Conservation (phyloP, 2,113 vertebrate species). For the Colius striatus region DNA sequence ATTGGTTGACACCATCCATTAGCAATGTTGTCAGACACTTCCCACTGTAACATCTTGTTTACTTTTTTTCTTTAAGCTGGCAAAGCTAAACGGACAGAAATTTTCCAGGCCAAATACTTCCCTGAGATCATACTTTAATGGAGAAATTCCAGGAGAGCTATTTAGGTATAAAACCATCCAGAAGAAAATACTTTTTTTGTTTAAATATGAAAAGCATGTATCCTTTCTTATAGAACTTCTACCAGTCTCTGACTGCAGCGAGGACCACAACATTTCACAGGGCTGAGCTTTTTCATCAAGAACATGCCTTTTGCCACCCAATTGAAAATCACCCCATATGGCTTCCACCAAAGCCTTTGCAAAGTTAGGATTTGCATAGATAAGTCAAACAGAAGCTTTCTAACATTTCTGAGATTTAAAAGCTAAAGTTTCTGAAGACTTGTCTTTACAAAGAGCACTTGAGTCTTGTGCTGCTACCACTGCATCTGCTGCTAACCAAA, state of each 20-base stretch:
- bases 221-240: background rate
- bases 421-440: background rate
- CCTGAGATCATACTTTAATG: background rate
- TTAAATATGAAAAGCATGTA: background rate
- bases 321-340: background rate
- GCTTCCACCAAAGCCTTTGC: background rate
- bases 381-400: background rate
- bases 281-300: background rate
- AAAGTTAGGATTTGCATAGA: background rate
- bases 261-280: background rate
- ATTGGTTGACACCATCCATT: background rate
- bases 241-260: background rate
- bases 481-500: background rate
- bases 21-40: background rate
- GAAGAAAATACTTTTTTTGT: background rate
- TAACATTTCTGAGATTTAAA: background rate
- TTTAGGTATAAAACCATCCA: background rate
- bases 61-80: background rate
- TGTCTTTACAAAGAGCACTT: background rate
- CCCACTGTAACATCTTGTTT: background rate
- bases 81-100: background rate
- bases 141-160: background rate
- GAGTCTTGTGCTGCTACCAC: rapidly evolving
- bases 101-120: background rate
- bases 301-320: background rate